These are phyloP conservation scores for Seladonia tumulorum DNA, from an alignment of 2,888 invertebrate genomes.

Conservation along the genomic window DNA sequence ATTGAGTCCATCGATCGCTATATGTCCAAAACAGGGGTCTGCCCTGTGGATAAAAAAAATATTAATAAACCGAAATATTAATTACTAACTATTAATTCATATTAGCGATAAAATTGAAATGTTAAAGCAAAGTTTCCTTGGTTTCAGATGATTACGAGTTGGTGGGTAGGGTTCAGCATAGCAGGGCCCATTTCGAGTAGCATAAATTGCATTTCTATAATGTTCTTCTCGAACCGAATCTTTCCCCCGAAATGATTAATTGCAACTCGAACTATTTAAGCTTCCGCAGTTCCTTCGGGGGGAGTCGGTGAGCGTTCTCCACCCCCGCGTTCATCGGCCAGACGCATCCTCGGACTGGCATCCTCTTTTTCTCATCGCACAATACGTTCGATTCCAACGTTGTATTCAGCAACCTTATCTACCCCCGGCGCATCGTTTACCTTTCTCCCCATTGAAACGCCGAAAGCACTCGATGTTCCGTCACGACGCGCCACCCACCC, in stretches of 20 bases:
- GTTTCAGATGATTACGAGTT: no score
- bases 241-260: neutral
- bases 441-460: conserved; percentile 41
- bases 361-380: conserved; percentile 29
- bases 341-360: neutral
- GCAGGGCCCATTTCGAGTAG: no score
- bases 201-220: neutral
- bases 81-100: no score
- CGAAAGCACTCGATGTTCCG: conserved; percentile 61
- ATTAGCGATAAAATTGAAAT: no score
- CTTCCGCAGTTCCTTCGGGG: neutral
- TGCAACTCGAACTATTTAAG: neutral
- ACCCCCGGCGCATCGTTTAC: conserved; percentile 44
- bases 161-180: no score
- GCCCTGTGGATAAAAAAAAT: no score
- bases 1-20: no score
- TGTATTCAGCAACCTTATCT: conserved; percentile 62
- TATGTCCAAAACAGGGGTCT: no score
- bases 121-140: no score
- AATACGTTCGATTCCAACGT: conserved; percentile 46
- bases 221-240: neutral
- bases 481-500: conserved; percentile 33
- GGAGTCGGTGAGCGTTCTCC: neutral
- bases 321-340: neutral
- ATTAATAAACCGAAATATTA: no score